Evolutionary conservation across 1,140 invertebrate species (phyloP), one percentile per base, ranked within the genome.

Genomic region (Bombyx mandarina): DNA sequence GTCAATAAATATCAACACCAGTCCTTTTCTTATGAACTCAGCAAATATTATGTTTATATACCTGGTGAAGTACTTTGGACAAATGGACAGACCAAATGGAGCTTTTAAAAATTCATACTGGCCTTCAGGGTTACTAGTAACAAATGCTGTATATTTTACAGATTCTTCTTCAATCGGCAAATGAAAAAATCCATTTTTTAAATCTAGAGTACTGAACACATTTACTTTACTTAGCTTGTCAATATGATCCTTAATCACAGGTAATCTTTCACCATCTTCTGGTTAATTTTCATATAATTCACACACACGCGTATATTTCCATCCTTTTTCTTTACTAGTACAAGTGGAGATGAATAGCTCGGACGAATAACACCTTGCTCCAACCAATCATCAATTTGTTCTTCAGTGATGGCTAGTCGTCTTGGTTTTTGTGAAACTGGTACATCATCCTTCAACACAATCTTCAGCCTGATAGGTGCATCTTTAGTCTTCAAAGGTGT

Each of bases 241-340:
- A 8, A 46, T 46, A 10, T 46, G 45, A 46, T 46, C 45, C 10
- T 63, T 50, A 48, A 63, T 60, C 5, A 60, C 42, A 9, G 62
- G 62, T n/a, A 63, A 56, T 83, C 74, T 63, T 70, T 73, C 1
- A 73, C 46, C 52, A 53, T 53, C 4, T 53, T 53, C 42, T 53
- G 52, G 44, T 53, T 53, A 3, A 53, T 43, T 53, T n/a, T 43
- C 10, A 35, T 43, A 10, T 53, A 53, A 53, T 53, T 43, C 10
- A 53, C 42, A 53, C 7, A 74, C n/a, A 90, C 76, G 47, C 90
- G 55, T 9, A 69, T 57, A 1, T 64, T 65, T 1, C 78, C 77
- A 66, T 88, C 86, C 68, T 89, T 88, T 61, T 91, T 91, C 43
- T 58, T 67, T 7, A 88, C 82, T 12, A 89, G 55, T 0, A 89